Percentiles rank a stretch among this genome's conserved stretches.
These are phyloP conservation scores for Drosophila kokeensis DNA, from an alignment of 2,888 invertebrate species.

Conservation along the genomic window DNA sequence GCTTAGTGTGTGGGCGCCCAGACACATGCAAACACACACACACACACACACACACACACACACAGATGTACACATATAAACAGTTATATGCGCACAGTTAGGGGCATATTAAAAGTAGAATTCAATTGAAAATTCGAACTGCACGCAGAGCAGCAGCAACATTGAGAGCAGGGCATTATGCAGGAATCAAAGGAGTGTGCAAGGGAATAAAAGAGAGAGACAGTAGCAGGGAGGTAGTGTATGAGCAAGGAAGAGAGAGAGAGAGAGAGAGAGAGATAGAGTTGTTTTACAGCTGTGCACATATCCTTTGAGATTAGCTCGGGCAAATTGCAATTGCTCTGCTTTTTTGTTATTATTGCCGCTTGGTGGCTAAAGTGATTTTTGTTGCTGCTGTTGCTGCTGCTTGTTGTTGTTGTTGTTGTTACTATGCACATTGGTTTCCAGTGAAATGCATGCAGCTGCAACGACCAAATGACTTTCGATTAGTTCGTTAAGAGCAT, in stretches of 20 bases:
- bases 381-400: conserved; percentile 10
- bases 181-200: not conserved
- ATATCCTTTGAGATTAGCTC: conserved; percentile 74
- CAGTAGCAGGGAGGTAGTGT: not conserved
- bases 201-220: not conserved
- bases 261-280: conserved; percentile 1
- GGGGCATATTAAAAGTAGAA: conserved; percentile 75
- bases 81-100: conserved; percentile 27
- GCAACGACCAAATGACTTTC: conserved; percentile 57
- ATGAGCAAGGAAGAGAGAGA: not conserved
- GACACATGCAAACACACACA: not conserved
- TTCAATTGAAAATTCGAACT: conserved; percentile 73
- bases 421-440: conserved; percentile 26
- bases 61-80: conserved; percentile 1
- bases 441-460: conserved; percentile 64
- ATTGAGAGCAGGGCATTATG: conserved; percentile 33
- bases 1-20: conserved; percentile 7
- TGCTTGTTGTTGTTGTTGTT: conserved; percentile 18
- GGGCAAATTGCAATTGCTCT: conserved; percentile 57
- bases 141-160: conserved; percentile 35
- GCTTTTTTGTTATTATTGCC: conserved; percentile 16
- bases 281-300: conserved; percentile 24
- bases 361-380: conserved; percentile 5
- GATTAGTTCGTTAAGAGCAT: conserved; percentile 59
- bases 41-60: not conserved